phyloP scores from a whole-genome alignment of 2,797 vertebrate genomes.

The Nannoperca australis region DNA sequence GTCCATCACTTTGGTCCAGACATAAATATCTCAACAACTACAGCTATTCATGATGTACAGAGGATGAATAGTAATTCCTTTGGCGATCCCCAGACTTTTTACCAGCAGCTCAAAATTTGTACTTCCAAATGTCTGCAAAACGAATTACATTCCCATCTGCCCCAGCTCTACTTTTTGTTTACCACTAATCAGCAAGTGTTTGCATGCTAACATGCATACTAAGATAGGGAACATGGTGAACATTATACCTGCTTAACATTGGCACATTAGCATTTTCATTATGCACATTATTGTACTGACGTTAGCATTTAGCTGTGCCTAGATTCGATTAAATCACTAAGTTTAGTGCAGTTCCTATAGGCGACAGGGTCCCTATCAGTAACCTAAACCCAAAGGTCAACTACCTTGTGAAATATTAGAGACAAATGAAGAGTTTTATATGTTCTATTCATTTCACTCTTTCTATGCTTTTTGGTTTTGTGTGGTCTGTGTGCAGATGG shows the following conservation, averaged over 20 bases:
- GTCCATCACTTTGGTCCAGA: not conserved
- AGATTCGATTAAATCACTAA: not conserved
- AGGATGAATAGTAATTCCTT: not conserved
- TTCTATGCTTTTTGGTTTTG: not conserved
- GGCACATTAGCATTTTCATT: slow-evolving; percentile 2
- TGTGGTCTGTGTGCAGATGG: slow-evolving; percentile 17
- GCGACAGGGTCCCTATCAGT: not conserved
- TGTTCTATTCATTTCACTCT: not conserved
- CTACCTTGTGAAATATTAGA: not conserved
- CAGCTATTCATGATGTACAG: not conserved
- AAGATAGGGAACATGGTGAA: not conserved
- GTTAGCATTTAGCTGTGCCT: too few species aligned
- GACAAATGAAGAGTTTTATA: not conserved
- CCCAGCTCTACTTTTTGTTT: not conserved
- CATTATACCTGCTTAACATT: not conserved
- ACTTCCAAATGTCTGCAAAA: not conserved
- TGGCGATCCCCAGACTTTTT: not conserved
- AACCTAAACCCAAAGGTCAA: slow-evolving; percentile 18
- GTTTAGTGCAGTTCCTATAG: not conserved
- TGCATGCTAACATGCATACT: not conserved
- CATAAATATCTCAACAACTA: not conserved
- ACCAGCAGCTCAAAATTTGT: not conserved
- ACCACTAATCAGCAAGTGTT: not conserved
- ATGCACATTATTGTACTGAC: not conserved
- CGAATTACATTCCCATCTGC: not conserved